phyloP scores from a whole-genome alignment of 2,888 invertebrate genomes.

The Galerucella nymphaeae region DNA sequence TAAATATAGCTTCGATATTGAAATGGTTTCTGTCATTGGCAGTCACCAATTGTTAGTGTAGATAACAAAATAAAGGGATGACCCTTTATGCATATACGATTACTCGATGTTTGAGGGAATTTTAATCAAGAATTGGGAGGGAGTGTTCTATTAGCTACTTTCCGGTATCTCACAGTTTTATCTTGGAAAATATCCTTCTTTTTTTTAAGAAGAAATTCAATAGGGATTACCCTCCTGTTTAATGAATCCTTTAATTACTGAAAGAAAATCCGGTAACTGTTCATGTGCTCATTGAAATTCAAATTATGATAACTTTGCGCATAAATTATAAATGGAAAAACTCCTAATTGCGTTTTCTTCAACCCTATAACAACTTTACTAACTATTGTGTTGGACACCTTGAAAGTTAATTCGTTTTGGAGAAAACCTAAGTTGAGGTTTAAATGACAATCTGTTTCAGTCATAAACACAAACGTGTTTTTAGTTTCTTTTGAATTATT shows the following conservation, averaged over 20 bases:
- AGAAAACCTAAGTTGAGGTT: background rate
- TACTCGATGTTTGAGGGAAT: constrained; percentile 2
- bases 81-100: constrained; percentile 11
- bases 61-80: constrained; percentile 29
- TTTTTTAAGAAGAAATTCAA: too few relatives aligned
- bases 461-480: background rate
- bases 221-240: too few relatives aligned
- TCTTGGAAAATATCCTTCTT: too few relatives aligned
- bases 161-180: too few relatives aligned
- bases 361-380: constrained; percentile 25
- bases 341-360: constrained; percentile 27
- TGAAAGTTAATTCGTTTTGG: constrained; percentile 14
- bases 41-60: constrained; percentile 30
- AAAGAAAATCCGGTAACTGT: constrained; percentile 19
- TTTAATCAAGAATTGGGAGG: constrained; percentile 9
- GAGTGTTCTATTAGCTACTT: too few relatives aligned
- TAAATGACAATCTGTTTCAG: constrained; percentile 1
- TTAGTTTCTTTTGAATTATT: background rate
- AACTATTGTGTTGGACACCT: constrained; percentile 32
- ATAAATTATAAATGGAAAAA: constrained; percentile 31
- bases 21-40: constrained; percentile 36
- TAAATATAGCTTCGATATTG: constrained; percentile 32
- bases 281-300: constrained; percentile 26
- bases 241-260: too few relatives aligned
- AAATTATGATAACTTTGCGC: constrained; percentile 29